Conservation (phyloP, 2,888 invertebrate species). For the Ctena decussata region DNA sequence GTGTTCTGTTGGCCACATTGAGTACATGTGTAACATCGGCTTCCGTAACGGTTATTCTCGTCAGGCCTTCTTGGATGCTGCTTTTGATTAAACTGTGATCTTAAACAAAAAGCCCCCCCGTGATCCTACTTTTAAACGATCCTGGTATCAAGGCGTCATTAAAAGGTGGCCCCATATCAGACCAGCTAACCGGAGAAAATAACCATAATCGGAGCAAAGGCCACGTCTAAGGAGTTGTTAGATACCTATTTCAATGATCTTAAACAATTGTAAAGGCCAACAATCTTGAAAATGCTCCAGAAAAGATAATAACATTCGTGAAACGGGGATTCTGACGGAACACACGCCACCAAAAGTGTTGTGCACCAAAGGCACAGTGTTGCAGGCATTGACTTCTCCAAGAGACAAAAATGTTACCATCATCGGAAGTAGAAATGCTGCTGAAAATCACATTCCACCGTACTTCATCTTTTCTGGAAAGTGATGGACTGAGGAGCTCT, state of each 20-base stretch:
- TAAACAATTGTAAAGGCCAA: neutral
- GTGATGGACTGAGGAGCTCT: slow-evolving; percentile 18
- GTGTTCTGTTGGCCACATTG: slow-evolving; percentile 21
- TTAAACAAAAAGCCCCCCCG: slow-evolving; percentile 3
- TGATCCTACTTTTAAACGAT: slow-evolving; percentile 1
- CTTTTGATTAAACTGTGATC: slow-evolving; percentile 30
- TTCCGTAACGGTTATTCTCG: slow-evolving; percentile 49
- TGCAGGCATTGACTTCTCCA: slow-evolving; percentile 31
- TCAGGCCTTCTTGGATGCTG: slow-evolving; percentile 24
- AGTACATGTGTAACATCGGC: slow-evolving; percentile 34
- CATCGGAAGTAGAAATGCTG: slow-evolving; percentile 49
- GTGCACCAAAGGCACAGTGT: slow-evolving; percentile 14
- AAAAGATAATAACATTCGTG: slow-evolving; percentile 44
- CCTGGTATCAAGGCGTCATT: slow-evolving; percentile 34
- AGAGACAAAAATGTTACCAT: slow-evolving; percentile 41
- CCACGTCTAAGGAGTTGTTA: slow-evolving; percentile 19
- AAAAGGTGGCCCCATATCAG: slow-evolving; percentile 27
- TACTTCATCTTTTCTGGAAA: slow-evolving; percentile 52
- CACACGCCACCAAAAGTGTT: slow-evolving; percentile 28
- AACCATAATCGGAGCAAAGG: slow-evolving; percentile 34
- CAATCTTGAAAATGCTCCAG: slow-evolving; percentile 27
- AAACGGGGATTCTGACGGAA: slow-evolving; percentile 27
- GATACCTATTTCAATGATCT: slow-evolving; percentile 28
- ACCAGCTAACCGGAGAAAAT: slow-evolving; percentile 31
- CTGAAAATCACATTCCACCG: slow-evolving; percentile 37